A percentile compares a stretch with the other conserved stretches of the same genome.
phyloP scores from a whole-genome alignment of 1,140 invertebrate species.

The Andricus grossulariae region DNA sequence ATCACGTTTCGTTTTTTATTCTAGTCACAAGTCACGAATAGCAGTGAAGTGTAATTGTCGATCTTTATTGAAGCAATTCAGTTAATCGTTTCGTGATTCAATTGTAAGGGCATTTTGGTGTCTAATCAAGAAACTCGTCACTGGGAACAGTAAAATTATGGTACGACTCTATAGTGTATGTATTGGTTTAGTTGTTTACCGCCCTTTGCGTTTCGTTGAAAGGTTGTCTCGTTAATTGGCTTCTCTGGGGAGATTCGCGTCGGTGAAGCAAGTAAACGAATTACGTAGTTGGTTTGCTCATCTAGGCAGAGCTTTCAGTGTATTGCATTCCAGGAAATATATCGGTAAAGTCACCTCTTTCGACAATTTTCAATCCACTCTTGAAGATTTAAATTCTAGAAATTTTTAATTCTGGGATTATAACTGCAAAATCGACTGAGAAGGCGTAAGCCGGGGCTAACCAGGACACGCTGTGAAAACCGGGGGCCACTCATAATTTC shows the following conservation, averaged over 20 bases:
- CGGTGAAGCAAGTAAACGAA: conserved; percentile 22
- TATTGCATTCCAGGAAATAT: conserved; percentile 16
- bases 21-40: too few relatives aligned
- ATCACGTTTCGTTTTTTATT: background rate
- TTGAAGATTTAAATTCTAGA: too few relatives aligned
- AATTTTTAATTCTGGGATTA: too few relatives aligned
- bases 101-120: conserved; percentile 11
- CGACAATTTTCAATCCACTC: background rate
- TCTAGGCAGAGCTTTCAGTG: conserved; percentile 13
- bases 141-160: conserved; percentile 20
- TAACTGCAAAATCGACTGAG: too few relatives aligned
- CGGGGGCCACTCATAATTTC: too few relatives aligned
- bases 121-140: conserved; percentile 6
- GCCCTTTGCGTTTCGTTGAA: conserved; percentile 25
- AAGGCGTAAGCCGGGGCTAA: too few relatives aligned
- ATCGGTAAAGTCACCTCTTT: conserved; percentile 43
- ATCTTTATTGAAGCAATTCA: background rate
- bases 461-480: too few relatives aligned
- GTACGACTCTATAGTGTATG: background rate
- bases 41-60: background rate
- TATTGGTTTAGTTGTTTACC: background rate
- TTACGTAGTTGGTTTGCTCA: conserved; percentile 12
- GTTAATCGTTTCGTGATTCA: background rate
- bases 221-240: conserved; percentile 28
- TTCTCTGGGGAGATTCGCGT: conserved; percentile 23